These are phyloP conservation scores for Proisotoma minuta DNA, from an alignment of 2,888 invertebrate species.

Conservation along the genomic window DNA sequence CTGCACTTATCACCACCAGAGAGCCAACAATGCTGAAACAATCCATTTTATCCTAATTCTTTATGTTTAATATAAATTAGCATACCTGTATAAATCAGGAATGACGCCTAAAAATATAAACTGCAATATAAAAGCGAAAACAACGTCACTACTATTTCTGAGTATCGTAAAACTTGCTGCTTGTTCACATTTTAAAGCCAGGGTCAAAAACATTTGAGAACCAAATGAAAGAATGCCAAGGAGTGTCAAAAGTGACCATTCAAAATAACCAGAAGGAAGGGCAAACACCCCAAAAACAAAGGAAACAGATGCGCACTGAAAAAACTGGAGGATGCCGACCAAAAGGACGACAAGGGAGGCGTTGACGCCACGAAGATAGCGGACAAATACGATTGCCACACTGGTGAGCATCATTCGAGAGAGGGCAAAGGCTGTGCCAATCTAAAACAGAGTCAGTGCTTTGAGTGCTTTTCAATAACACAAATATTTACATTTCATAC, in stretches of 20 bases:
- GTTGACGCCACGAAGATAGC: slow-evolving; percentile 36
- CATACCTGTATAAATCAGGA: slow-evolving; percentile 39
- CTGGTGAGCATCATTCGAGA: slow-evolving; percentile 24
- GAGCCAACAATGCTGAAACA: no score
- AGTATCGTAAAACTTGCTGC: slow-evolving; percentile 36
- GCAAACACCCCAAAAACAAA: slow-evolving; percentile 25
- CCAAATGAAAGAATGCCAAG: slow-evolving; percentile 25
- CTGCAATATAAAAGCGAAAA: slow-evolving; percentile 41
- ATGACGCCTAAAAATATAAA: slow-evolving; percentile 28
- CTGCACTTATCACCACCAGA: neutral
- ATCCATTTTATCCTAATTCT: no score
- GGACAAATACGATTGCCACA: slow-evolving; percentile 30
- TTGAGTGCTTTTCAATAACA: neutral
- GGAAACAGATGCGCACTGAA: slow-evolving; percentile 16
- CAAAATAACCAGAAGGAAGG: slow-evolving; percentile 13
- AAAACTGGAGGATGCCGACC: slow-evolving; percentile 33
- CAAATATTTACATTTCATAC: slow-evolving; percentile 16
- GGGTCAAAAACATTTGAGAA: slow-evolving; percentile 27
- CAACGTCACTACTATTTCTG: slow-evolving; percentile 15
- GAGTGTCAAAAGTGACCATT: slow-evolving; percentile 17
- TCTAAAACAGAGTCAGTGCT: slow-evolving; percentile 17
- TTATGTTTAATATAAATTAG: no score
- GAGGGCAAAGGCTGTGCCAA: slow-evolving; percentile 32
- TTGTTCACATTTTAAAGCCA: slow-evolving; percentile 39
- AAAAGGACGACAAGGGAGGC: slow-evolving; percentile 28